A percentile compares a stretch with the other conserved stretches of the same genome.
Evolutionary conservation across 2,888 invertebrate species (phyloP).

Genomic region (Sepioteuthis lessoniana): DNA sequence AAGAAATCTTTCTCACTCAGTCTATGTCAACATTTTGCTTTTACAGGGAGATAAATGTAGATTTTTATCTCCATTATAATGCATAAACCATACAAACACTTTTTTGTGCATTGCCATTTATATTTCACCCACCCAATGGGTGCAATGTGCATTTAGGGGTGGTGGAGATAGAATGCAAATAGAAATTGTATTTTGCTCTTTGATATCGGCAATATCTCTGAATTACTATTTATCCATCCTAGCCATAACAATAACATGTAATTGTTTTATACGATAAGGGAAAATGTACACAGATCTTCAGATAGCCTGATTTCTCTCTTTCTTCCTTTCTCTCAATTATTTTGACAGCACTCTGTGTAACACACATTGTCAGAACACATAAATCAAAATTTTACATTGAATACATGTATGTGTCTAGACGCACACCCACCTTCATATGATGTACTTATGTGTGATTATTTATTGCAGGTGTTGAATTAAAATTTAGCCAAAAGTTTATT

Average conservation of each 20-base stretch:
- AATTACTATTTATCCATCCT: neutral
- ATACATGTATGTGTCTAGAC: neutral
- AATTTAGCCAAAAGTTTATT: neutral
- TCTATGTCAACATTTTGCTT: neutral
- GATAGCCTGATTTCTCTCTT: neutral
- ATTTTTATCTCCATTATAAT: neutral
- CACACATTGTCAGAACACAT: constrained; percentile 33
- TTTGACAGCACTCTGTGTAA: too few relatives aligned
- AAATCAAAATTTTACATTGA: neutral
- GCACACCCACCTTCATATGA: neutral
- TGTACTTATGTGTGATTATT: neutral
- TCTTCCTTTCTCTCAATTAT: neutral
- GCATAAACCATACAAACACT: neutral
- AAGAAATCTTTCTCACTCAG: neutral
- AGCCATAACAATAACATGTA: neutral
- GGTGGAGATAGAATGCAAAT: neutral
- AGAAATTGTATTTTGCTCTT: neutral
- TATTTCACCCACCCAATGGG: neutral
- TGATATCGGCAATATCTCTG: neutral
- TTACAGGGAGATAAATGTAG: neutral
- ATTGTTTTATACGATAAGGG: neutral
- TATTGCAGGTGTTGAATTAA: neutral
- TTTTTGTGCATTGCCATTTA: neutral
- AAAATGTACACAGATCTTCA: neutral
- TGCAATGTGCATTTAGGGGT: neutral